Evolutionary conservation across 2,797 vertebrate species (phyloP).

Genomic region (Scolopax rusticola): DNA sequence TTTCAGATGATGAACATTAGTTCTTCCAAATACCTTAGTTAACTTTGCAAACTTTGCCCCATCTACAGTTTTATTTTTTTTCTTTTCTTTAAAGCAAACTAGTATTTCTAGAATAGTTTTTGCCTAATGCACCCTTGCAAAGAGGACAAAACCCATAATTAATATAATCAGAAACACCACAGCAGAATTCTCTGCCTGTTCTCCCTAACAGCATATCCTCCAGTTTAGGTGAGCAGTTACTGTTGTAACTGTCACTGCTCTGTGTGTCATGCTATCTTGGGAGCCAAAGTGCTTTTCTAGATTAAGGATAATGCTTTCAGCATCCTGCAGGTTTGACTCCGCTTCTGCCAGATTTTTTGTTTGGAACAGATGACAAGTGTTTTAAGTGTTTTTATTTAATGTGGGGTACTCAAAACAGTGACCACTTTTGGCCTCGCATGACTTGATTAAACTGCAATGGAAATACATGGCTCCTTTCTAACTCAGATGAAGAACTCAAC

Average conservation of each 20-base stretch:
- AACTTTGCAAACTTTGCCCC: not conserved
- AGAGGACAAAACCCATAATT: not conserved
- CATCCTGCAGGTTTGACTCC: not conserved
- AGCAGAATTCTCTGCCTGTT: not conserved
- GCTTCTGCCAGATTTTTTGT: not conserved
- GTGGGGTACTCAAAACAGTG: not conserved
- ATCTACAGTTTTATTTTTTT: not conserved
- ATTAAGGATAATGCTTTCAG: not conserved
- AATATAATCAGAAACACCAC: not conserved
- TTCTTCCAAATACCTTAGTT: not conserved
- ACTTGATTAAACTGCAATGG: not conserved
- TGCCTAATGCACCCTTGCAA: not conserved
- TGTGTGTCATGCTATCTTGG: rapidly evolving
- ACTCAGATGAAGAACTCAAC: not conserved
- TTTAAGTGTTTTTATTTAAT: not conserved
- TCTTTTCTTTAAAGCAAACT: not conserved
- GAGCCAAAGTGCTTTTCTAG: not conserved
- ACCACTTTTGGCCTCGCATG: not conserved
- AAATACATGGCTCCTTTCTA: not conserved
- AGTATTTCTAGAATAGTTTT: not conserved
- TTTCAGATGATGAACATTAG: not conserved
- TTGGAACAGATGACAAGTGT: not conserved
- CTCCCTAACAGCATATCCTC: not conserved
- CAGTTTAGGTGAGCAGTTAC: not conserved
- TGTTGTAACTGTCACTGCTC: not conserved